Evolutionary conservation across 1,140 invertebrate genomes (phyloP).

Genomic region (Drosophila guanche): DNA sequence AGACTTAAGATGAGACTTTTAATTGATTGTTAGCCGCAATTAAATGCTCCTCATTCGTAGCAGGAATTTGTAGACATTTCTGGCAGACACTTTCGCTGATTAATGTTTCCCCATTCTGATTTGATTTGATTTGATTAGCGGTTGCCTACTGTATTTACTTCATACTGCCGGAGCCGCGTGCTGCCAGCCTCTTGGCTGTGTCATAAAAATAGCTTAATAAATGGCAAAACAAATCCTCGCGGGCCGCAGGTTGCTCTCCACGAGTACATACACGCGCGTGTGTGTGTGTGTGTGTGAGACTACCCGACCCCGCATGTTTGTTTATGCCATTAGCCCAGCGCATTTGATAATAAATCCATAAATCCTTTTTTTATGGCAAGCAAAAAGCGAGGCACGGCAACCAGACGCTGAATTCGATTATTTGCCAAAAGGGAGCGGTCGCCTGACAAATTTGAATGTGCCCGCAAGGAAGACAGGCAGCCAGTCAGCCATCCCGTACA

Average conservation of each 20-base stretch:
- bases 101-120: no score
- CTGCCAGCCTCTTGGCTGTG: conserved; percentile 29
- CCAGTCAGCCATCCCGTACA: conserved; percentile 19
- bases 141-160: conserved; percentile 47
- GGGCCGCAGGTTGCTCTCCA: conserved; percentile 56
- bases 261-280: neutral
- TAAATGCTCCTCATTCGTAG: no score
- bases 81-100: no score
- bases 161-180: conserved; percentile 33
- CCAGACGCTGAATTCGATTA: conserved; percentile 71
- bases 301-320: no score
- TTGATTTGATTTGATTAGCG: conserved; percentile 41
- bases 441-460: conserved; percentile 76
- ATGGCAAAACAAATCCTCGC: conserved; percentile 71
- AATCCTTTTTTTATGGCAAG: conserved; percentile 76
- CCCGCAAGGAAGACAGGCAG: conserved; percentile 53
- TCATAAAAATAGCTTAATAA: conserved; percentile 80
- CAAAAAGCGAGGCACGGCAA: conserved; percentile 62
- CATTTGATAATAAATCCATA: conserved; percentile 80
- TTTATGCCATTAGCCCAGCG: conserved; percentile 44
- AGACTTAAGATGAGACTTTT: no score
- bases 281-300: conserved; percentile 6
- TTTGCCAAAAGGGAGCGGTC: conserved; percentile 58
- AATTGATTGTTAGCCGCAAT: no score
- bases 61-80: no score